Base-by-base conservation (phyloP, 2,797 vertebrate species). In the Galago senegalensis region DNA sequence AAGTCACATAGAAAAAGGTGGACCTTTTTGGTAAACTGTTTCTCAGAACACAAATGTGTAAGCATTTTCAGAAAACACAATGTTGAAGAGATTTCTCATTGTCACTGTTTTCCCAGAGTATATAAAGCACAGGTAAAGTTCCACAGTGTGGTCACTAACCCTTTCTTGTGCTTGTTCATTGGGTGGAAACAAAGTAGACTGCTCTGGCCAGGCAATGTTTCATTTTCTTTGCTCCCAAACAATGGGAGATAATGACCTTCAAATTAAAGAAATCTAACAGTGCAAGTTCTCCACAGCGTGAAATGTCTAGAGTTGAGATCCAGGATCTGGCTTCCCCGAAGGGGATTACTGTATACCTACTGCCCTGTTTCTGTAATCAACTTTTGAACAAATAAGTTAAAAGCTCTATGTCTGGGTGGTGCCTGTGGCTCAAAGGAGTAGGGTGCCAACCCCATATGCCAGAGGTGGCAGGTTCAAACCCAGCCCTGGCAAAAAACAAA, bases 381-480 rank as follows among this genome's bases (percentile, higher is more conserved):
- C 76, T 80, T 79, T 87, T 27, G 53, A 60, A 87, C 25, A 63
- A 81, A 72, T 27, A 58, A 87, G 65, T 73, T 93, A 80, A 81
- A 63, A 87, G 53, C 20, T 73, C 76, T 65, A 40, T 61, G 25
- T n/a, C 56, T 87, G 37, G 37, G 37, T 40, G 37, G 37, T 40
- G 37, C 37, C 37, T 40, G 37, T 40, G 37, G 37, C 37, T 40
- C 37, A 40, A 40, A 40, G 37, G 3, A 40, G 37, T 40, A 40
- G 37, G 37, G 5, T 40, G 37, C 37, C 37, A 40, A 40, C 37
- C 37, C 37, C 37, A 40, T 40, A 40, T 40, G 37, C 37, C 37
- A 40, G 37, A 40, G 37, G 37, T 40, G 37, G 37, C 37, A 40
- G 37, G 37, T 40, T 40, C 37, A 40, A 40, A 40, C 37, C 37